phyloP scores from a whole-genome alignment of 1,140 invertebrate genomes.

The Euura saliciscinereae region DNA sequence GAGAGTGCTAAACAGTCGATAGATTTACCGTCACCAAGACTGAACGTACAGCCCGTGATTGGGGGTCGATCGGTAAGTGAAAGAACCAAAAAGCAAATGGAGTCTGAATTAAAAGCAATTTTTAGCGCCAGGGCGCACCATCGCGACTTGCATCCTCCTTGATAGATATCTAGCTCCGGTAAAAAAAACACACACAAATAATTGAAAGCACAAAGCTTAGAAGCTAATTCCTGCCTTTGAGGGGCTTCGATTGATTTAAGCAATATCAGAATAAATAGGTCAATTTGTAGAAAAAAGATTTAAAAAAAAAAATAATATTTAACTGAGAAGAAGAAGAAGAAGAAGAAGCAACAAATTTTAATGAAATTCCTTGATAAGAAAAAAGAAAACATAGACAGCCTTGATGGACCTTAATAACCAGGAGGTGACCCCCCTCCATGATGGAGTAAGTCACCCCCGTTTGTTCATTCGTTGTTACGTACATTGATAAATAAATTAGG shows the following conservation, averaged over 20 bases:
- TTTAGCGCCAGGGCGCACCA: slow-evolving; percentile 58
- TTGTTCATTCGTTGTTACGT: slow-evolving; percentile 52
- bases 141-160: slow-evolving; percentile 57
- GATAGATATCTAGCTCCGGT: slow-evolving; percentile 37
- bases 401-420: neutral
- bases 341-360: neutral
- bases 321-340: no score
- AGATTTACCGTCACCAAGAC: slow-evolving; percentile 46
- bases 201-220: slow-evolving; percentile 37
- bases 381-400: slow-evolving; percentile 15
- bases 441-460: slow-evolving; percentile 15
- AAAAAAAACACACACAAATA: neutral
- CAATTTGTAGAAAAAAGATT: slow-evolving; percentile 55
- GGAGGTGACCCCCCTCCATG: neutral
- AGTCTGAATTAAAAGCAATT: slow-evolving; percentile 57
- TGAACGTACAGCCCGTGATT: slow-evolving; percentile 51
- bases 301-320: slow-evolving; percentile 24
- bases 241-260: slow-evolving; percentile 59
- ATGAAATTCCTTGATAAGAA: neutral
- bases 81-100: slow-evolving; percentile 55
- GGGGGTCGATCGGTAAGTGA: slow-evolving; percentile 52
- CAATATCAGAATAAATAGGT: slow-evolving; percentile 61
- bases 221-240: slow-evolving; percentile 48
- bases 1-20: slow-evolving; percentile 39
- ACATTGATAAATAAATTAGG: slow-evolving; percentile 47